Percentiles rank a stretch among this genome's conserved stretches.
phyloP scores from a whole-genome alignment of 1,140 invertebrate genomes.

The Uloborus diversus region DNA sequence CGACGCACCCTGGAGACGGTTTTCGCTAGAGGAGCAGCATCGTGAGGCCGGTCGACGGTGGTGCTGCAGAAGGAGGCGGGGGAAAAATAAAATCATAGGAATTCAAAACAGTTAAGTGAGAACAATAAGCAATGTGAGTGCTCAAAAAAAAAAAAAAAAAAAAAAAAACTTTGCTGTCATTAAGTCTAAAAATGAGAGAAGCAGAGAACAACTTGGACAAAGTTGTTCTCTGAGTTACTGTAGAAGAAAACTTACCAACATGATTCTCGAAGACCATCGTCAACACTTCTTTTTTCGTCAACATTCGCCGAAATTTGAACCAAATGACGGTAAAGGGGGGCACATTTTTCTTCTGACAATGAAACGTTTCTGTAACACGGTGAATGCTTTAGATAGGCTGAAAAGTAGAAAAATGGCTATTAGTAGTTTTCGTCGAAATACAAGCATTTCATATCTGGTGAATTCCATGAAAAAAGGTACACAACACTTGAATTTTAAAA shows the following conservation, averaged over 20 bases:
- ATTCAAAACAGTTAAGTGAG: too few relatives aligned
- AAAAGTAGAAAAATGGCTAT: background rate
- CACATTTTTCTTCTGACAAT: conserved; percentile 57
- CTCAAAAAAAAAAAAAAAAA: too few relatives aligned
- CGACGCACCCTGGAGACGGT: too few relatives aligned
- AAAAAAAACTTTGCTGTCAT: too few relatives aligned
- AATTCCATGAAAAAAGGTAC: background rate
- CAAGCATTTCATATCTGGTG: background rate
- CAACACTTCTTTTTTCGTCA: conserved; percentile 42
- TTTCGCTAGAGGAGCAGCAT: too few relatives aligned
- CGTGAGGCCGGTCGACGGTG: too few relatives aligned
- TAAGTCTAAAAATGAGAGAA: too few relatives aligned
- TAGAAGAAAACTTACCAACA: conserved; percentile 59
- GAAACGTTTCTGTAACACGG: conserved; percentile 58
- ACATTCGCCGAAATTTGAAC: conserved; percentile 41
- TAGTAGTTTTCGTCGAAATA: background rate
- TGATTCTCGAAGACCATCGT: conserved; percentile 44
- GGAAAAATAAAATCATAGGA: too few relatives aligned
- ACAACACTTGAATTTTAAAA: background rate
- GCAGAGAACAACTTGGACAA: too few relatives aligned
- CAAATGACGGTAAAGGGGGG: conserved; percentile 46
- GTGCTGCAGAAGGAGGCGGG: too few relatives aligned
- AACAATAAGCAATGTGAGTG: too few relatives aligned
- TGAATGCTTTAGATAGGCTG: conserved; percentile 56
- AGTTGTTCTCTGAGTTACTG: too few relatives aligned